Conservation (phyloP, 2,888 invertebrate genomes). For the Cataglyphis albicans region DNA sequence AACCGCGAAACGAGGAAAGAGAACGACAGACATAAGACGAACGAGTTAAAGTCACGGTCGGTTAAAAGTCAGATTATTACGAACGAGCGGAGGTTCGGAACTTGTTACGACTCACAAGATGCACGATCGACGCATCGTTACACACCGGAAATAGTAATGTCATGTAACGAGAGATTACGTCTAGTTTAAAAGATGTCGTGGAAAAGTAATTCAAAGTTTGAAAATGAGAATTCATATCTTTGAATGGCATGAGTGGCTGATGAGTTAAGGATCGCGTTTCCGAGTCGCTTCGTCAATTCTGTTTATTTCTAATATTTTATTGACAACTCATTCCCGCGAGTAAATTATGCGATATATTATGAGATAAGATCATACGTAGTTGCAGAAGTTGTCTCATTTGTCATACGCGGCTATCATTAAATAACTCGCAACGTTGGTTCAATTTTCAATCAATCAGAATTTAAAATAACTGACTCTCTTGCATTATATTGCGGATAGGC, state of each 20-base stretch:
- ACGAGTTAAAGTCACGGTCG: not conserved
- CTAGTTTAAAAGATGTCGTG: not conserved
- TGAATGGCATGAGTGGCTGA: slow-evolving; percentile 8
- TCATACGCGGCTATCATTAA: slow-evolving; percentile 39
- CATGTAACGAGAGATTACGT: slow-evolving; percentile 36
- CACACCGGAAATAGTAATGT: slow-evolving; percentile 37
- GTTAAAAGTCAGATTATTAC: slow-evolving; percentile 29
- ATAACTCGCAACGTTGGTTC: slow-evolving; percentile 24
- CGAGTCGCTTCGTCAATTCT: slow-evolving; percentile 3
- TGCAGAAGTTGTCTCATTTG: slow-evolving; percentile 47
- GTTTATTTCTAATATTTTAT: slow-evolving; percentile 19
- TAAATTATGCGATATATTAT: slow-evolving; percentile 45
- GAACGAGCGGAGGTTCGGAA: not conserved
- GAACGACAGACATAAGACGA: slow-evolving; percentile 10
- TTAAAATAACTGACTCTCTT: slow-evolving; percentile 15
- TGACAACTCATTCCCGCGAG: slow-evolving; percentile 35
- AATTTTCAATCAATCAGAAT: slow-evolving; percentile 46
- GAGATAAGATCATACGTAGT: slow-evolving; percentile 38
- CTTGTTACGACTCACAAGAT: slow-evolving; percentile 26
- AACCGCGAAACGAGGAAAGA: slow-evolving; percentile 13
- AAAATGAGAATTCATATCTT: slow-evolving; percentile 15
- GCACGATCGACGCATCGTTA: slow-evolving; percentile 42
- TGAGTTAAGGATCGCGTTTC: slow-evolving; percentile 36
- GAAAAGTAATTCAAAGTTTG: slow-evolving; percentile 8
- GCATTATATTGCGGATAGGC: not conserved